These are phyloP conservation scores for Drosophila sordidula DNA, from an alignment of 2,888 invertebrate genomes.

Conservation along the genomic window DNA sequence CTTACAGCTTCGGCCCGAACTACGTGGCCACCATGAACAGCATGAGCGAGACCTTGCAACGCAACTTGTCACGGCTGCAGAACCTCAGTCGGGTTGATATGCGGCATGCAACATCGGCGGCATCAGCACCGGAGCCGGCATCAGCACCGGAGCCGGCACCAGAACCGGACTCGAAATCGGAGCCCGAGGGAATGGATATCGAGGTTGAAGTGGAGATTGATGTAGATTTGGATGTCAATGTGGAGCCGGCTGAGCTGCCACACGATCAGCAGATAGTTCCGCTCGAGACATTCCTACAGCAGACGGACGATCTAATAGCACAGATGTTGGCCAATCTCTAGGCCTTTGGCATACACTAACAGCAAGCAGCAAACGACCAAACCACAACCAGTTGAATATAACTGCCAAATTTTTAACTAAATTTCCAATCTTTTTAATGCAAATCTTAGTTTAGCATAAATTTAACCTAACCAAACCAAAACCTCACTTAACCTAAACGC, in stretches of 20 bases:
- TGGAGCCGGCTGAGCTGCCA: neutral
- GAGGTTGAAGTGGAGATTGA: neutral
- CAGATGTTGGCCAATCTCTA: neutral
- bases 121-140: too few relatives aligned
- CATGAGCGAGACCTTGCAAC: too few relatives aligned
- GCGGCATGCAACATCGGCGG: neutral
- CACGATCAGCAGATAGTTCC: neutral
- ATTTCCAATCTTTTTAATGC: neutral
- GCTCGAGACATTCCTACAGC: neutral
- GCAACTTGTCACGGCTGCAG: neutral
- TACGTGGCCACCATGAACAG: neutral
- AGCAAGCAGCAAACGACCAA: neutral
- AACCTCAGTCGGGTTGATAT: neutral
- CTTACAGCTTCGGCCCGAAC: neutral
- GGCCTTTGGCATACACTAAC: neutral
- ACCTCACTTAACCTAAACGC: neutral
- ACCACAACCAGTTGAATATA: neutral
- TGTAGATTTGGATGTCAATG: neutral
- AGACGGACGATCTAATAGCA: constrained; percentile 6
- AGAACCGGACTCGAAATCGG: neutral
- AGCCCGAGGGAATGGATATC: neutral
- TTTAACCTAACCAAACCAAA: neutral
- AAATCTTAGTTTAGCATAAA: neutral
- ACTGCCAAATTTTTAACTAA: neutral
- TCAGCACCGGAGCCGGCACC: too few relatives aligned